A percentile compares a stretch with the other conserved stretches of the same genome.
phyloP scores from a whole-genome alignment of 2,113 vertebrate genomes.

The Oenanthe melanoleuca region DNA sequence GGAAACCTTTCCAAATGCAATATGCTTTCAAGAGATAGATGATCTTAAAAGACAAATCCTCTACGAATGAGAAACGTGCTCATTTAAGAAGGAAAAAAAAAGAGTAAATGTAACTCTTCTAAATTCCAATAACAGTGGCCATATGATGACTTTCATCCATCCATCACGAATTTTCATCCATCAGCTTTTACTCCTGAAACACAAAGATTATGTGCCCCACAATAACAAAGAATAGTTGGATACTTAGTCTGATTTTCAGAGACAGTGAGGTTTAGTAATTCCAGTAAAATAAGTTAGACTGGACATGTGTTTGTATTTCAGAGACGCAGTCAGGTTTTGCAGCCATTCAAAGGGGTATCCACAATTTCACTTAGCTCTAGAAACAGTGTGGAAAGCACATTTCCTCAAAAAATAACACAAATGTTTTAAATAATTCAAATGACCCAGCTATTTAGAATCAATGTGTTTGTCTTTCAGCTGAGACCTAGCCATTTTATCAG shows the following conservation, averaged over 20 bases:
- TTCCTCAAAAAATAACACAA: not conserved
- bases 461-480: not conserved
- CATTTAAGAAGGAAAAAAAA: not conserved
- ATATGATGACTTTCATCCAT: no score
- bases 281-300: not conserved
- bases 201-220: not conserved
- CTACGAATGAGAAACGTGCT: not conserved
- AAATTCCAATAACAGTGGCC: not conserved
- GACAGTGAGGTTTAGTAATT: not conserved
- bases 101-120: not conserved
- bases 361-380: not conserved
- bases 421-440: not conserved
- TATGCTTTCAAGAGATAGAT: not conserved
- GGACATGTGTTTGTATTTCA: not conserved
- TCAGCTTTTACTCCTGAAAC: not conserved
- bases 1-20: not conserved
- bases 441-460: not conserved
- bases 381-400: not conserved
- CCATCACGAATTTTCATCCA: not conserved
- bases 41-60: not conserved
- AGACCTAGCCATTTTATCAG: not conserved
- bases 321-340: not conserved
- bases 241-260: not conserved
- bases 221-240: not conserved
- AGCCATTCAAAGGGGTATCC: not conserved